Percentiles rank a stretch among this genome's conserved stretches.
phyloP scores from a whole-genome alignment of 2,888 invertebrate species.

The Dasypolia templi region DNA sequence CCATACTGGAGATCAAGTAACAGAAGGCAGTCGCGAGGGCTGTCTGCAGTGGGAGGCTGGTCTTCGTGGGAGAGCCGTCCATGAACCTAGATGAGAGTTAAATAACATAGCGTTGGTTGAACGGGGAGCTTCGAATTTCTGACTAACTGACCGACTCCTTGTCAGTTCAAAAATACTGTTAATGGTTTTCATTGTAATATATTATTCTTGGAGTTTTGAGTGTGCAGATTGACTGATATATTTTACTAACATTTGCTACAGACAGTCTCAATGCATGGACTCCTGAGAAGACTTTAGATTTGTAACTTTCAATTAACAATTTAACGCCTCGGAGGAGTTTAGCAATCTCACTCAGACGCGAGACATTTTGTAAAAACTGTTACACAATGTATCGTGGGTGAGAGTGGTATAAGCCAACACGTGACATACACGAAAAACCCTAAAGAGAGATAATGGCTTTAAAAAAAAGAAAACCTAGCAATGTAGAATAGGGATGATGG shows the following conservation, averaged over 20 bases:
- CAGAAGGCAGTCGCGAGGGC: slow-evolving; percentile 99
- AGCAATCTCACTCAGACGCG: no score
- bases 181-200: neutral
- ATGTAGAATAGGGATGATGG: no score
- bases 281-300: neutral
- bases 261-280: neutral
- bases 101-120: neutral
- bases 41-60: slow-evolving; percentile 96
- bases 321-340: no score
- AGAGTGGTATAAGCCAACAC: no score
- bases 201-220: neutral
- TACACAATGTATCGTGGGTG: no score
- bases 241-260: no score
- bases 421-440: no score
- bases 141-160: neutral
- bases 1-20: slow-evolving; percentile 98
- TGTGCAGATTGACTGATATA: no score
- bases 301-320: neutral
- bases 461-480: no score
- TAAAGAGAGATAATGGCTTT: no score
- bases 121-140: neutral
- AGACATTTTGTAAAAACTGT: no score
- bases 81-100: slow-evolving; percentile 93
- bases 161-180: neutral
- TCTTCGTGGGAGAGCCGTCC: slow-evolving; percentile 96